phyloP scores from a whole-genome alignment of 2,888 invertebrate genomes.

The Drosophila affinis region DNA sequence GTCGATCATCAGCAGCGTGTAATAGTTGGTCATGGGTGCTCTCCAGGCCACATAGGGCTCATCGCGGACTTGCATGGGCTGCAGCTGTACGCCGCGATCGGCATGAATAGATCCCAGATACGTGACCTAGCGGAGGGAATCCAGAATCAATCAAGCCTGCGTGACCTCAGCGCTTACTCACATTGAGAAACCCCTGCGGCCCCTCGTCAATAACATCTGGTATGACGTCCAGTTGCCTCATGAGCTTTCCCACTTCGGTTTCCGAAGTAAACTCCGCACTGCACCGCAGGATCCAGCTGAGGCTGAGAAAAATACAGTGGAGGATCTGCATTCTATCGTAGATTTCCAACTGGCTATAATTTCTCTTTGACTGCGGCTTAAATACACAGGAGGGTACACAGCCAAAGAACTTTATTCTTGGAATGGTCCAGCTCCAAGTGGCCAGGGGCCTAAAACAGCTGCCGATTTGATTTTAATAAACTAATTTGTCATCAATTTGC shows the following conservation, averaged over 20 bases:
- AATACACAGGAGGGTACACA: conserved; percentile 12
- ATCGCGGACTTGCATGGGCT: conserved; percentile 86
- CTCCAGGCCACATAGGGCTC: conserved; percentile 58
- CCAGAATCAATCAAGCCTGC: background rate
- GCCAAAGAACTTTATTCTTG: background rate
- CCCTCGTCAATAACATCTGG: conserved; percentile 81
- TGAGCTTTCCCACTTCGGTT: conserved; percentile 78
- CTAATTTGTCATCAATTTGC: background rate
- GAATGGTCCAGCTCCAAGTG: background rate
- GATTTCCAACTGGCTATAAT: conserved; percentile 5
- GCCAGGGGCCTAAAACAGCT: conserved; percentile 20
- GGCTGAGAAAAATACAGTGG: conserved; percentile 2
- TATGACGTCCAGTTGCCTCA: conserved; percentile 80
- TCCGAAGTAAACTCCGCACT: conserved; percentile 44
- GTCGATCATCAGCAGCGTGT: conserved; percentile 85
- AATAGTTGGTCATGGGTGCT: conserved; percentile 56
- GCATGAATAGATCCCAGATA: conserved; percentile 84
- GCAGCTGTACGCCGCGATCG: conserved; percentile 88
- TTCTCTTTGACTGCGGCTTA: conserved; percentile 7
- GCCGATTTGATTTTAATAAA: background rate
- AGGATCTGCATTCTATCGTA: conserved; percentile 19
- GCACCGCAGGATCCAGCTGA: background rate
- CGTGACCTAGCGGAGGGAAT: conserved; percentile 58
- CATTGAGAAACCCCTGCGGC: conserved; percentile 81
- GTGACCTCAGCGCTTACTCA: conserved; percentile 37